A percentile compares a stretch with the other conserved stretches of the same genome.
Evolutionary conservation across 2,888 invertebrate genomes (phyloP).

Genomic region (Cerastis leucographa): DNA sequence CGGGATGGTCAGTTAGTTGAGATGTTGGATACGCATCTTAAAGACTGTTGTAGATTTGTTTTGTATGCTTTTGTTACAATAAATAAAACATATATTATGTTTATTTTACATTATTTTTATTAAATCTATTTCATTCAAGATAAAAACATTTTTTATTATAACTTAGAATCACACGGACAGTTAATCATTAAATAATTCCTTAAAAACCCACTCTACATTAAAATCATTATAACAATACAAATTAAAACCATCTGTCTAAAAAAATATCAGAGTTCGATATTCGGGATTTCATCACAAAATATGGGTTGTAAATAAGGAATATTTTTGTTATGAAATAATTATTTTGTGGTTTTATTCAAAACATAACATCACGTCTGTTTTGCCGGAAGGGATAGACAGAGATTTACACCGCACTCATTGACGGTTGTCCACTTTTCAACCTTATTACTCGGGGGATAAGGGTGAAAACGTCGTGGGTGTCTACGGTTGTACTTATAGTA

Average conservation of each 20-base stretch:
- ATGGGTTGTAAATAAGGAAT: not conserved
- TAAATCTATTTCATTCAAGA: not conserved
- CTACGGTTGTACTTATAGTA: too few relatives aligned
- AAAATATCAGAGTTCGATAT: not conserved
- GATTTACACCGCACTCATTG: not conserved
- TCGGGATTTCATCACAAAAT: not conserved
- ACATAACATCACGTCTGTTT: not conserved
- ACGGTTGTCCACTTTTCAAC: not conserved
- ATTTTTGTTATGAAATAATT: not conserved
- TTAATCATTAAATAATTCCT: not conserved
- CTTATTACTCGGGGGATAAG: not conserved
- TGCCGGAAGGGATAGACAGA: not conserved
- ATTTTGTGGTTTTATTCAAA: not conserved
- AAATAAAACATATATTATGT: slow-evolving; percentile 31
- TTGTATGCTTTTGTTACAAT: slow-evolving; percentile 23
- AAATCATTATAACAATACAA: not conserved
- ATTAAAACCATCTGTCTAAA: not conserved
- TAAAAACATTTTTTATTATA: not conserved
- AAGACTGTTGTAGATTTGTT: not conserved
- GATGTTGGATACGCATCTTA: not conserved
- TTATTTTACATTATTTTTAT: slow-evolving; percentile 14
- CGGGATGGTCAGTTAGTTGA: not conserved
- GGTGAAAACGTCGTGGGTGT: too few relatives aligned
- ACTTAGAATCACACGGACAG: not conserved
- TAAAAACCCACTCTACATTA: not conserved